These are phyloP conservation scores for Cepaea hortensis DNA, from an alignment of 2,888 invertebrate species.

Conservation along the genomic window DNA sequence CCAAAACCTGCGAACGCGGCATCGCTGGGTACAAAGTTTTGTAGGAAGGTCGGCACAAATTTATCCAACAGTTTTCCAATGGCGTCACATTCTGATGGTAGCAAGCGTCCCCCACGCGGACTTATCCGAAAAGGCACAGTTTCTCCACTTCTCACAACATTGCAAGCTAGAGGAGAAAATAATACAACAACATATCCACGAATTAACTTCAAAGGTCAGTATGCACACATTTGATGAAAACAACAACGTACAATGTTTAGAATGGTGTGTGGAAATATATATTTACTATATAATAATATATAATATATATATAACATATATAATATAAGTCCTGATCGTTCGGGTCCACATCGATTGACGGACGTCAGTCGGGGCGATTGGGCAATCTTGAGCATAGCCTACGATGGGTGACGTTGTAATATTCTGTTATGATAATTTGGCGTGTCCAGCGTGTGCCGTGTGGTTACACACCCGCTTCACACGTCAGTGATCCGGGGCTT, in stretches of 20 bases:
- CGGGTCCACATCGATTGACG: too few relatives aligned
- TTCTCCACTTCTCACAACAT: conserved; percentile 41
- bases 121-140: conserved; percentile 33
- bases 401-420: too few relatives aligned
- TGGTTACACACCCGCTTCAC: too few relatives aligned
- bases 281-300: too few relatives aligned
- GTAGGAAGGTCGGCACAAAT: conserved; percentile 42
- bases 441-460: too few relatives aligned
- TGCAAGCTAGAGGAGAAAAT: conserved; percentile 31
- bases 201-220: background rate
- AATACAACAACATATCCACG: background rate
- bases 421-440: too few relatives aligned
- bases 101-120: conserved; percentile 30
- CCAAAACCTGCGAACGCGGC: conserved; percentile 32
- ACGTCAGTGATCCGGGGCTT: too few relatives aligned
- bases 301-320: too few relatives aligned
- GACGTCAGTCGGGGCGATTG: too few relatives aligned
- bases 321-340: too few relatives aligned
- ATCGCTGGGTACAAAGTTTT: conserved; percentile 44
- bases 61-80: conserved; percentile 43
- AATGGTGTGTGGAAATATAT: too few relatives aligned
- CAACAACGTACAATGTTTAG: background rate
- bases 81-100: conserved; percentile 38
- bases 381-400: too few relatives aligned
- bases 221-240: background rate